Percentiles rank a stretch among this genome's conserved stretches.
Evolutionary conservation across 2,797 vertebrate genomes (phyloP).

Genomic region (Dromococcyx pavoninus): DNA sequence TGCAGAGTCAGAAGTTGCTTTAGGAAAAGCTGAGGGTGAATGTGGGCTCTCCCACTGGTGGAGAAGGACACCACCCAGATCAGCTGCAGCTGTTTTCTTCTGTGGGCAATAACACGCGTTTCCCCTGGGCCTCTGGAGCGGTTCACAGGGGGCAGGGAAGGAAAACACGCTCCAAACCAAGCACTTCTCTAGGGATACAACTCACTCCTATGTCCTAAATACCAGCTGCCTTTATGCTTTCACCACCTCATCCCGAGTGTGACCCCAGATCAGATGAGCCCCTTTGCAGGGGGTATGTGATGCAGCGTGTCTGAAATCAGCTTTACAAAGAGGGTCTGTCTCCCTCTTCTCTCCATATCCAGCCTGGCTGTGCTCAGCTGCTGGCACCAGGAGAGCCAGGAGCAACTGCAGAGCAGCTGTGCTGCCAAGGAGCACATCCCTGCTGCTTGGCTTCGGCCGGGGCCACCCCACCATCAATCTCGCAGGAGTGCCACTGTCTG

Average conservation of each 20-base stretch:
- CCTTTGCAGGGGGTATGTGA: neutral
- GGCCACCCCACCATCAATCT: accelerated
- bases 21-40: neutral
- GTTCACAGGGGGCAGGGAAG: neutral
- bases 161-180: neutral
- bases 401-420: constrained; percentile 51
- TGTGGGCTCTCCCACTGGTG: neutral
- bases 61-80: neutral
- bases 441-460: neutral
- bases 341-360: neutral
- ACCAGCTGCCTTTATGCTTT: neutral
- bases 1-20: neutral
- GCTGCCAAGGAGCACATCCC: neutral
- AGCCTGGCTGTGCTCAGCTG: constrained; percentile 22
- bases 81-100: neutral
- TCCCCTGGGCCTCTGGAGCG: neutral
- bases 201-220: neutral
- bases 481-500: too few species aligned
- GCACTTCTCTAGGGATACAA: neutral
- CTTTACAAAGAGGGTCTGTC: neutral
- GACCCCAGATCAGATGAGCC: neutral
- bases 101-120: neutral
- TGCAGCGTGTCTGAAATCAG: constrained; percentile 33
- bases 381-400: neutral
- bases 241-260: neutral